Evolutionary conservation across 2,888 invertebrate species (phyloP).

Genomic region (Panorpa germanica): DNA sequence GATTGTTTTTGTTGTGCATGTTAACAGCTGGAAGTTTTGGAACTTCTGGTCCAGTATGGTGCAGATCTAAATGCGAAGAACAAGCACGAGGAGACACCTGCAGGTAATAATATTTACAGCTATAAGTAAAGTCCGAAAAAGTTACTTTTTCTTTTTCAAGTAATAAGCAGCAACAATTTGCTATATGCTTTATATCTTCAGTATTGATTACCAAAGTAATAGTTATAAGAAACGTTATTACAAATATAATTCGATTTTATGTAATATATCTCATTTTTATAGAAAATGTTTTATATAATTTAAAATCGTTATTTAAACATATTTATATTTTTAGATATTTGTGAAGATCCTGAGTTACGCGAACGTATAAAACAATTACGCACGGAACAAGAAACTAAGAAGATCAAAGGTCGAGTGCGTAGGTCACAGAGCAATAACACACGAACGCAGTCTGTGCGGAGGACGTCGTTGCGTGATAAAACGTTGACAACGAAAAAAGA

Average conservation of each 20-base stretch:
- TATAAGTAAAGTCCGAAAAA: neutral
- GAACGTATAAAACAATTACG: slow-evolving; percentile 74
- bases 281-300: slow-evolving; percentile 5
- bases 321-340: slow-evolving; percentile 49
- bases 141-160: neutral
- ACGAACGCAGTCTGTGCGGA: slow-evolving; percentile 78
- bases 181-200: slow-evolving; percentile 1
- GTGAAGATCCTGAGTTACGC: slow-evolving; percentile 87
- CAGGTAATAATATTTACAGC: slow-evolving; percentile 39
- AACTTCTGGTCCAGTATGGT: slow-evolving; percentile 86
- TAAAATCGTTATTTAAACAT: neutral
- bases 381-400: slow-evolving; percentile 72
- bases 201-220: neutral
- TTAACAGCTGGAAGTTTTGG: slow-evolving; percentile 79
- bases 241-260: slow-evolving; percentile 1
- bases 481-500: slow-evolving; percentile 85
- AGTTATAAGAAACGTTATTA: neutral
- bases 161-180: no score
- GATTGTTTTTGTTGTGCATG: slow-evolving; percentile 9
- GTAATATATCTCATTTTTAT: neutral
- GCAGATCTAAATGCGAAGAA: slow-evolving; percentile 95
- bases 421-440: slow-evolving; percentile 54
- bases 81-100: slow-evolving; percentile 91
- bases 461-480: slow-evolving; percentile 87
- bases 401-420: slow-evolving; percentile 42